phyloP scores from a whole-genome alignment of 2,113 vertebrate species.

The Butorides virescens region DNA sequence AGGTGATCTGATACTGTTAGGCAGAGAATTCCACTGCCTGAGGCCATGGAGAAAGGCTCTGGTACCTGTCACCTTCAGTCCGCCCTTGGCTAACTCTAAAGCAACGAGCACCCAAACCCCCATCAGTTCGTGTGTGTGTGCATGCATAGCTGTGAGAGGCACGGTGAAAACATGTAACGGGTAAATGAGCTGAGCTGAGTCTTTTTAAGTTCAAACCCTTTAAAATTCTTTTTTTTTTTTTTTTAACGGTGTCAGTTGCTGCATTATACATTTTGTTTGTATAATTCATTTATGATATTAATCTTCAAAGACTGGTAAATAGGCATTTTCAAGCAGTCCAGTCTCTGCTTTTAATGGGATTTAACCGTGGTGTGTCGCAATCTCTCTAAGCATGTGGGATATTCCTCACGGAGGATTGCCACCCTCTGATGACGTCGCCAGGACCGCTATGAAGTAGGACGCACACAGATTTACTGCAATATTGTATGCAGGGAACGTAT shows the following conservation, averaged over 20 bases:
- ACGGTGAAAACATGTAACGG: background rate
- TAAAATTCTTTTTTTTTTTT: background rate
- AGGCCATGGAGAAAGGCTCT: background rate
- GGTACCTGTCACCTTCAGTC: background rate
- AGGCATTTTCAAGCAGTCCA: background rate
- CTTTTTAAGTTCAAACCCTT: background rate
- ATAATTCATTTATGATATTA: no score
- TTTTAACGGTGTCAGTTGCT: no score
- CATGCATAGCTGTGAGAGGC: background rate
- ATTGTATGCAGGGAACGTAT: background rate
- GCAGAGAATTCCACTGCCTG: background rate
- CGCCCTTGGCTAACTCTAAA: background rate
- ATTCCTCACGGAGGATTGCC: background rate
- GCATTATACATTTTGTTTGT: no score
- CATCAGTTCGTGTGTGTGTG: accelerated
- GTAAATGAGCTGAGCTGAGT: background rate
- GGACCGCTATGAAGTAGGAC: background rate
- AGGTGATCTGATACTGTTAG: background rate
- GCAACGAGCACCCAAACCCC: background rate
- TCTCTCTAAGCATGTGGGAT: no score
- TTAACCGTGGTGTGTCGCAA: accelerated
- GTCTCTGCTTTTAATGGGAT: background rate
- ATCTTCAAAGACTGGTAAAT: no score
- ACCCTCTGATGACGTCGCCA: background rate
- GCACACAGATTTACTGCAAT: background rate